phyloP scores from a whole-genome alignment of 2,888 invertebrate genomes.

The Eumerus sabulonum region DNA sequence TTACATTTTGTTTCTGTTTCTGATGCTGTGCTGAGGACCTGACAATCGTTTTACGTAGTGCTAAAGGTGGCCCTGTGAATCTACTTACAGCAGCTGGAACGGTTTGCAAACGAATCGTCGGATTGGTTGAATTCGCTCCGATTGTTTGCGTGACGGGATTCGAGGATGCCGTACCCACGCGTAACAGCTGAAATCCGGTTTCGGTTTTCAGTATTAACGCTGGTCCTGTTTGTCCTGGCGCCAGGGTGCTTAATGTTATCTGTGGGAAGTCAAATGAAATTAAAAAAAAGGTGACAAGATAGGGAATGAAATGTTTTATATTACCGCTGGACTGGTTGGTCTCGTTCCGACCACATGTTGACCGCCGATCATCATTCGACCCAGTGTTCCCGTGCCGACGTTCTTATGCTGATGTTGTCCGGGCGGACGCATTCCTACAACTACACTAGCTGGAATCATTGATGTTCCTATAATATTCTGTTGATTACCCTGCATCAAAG shows the following conservation, averaged over 20 bases:
- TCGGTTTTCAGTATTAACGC: slow-evolving; percentile 96
- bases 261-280: too few relatives aligned
- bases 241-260: slow-evolving; percentile 93
- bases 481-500: slow-evolving; percentile 80
- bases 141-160: slow-evolving; percentile 80
- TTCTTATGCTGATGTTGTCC: slow-evolving; percentile 86
- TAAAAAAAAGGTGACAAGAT: background rate
- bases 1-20: slow-evolving; percentile 78
- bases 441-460: slow-evolving; percentile 87
- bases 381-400: slow-evolving; percentile 85
- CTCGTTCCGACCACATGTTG: slow-evolving; percentile 90
- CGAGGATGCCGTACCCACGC: slow-evolving; percentile 90
- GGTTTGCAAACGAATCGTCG: slow-evolving; percentile 91
- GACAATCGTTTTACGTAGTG: slow-evolving; percentile 82
- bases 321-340: slow-evolving; percentile 87
- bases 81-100: slow-evolving; percentile 93
- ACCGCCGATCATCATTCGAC: slow-evolving; percentile 90
- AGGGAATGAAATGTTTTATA: slow-evolving; percentile 48
- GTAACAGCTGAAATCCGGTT: slow-evolving; percentile 95
- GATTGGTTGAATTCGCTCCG: slow-evolving; percentile 81
- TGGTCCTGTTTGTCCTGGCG: slow-evolving; percentile 92
- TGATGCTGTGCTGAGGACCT: slow-evolving; percentile 78
- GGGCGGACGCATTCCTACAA: slow-evolving; percentile 90
- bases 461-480: slow-evolving; percentile 83
- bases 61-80: slow-evolving; percentile 83